Percentiles rank a stretch among this genome's conserved stretches.
Conservation (phyloP, 2,888 invertebrate genomes). For the Tigriopus californicus region DNA sequence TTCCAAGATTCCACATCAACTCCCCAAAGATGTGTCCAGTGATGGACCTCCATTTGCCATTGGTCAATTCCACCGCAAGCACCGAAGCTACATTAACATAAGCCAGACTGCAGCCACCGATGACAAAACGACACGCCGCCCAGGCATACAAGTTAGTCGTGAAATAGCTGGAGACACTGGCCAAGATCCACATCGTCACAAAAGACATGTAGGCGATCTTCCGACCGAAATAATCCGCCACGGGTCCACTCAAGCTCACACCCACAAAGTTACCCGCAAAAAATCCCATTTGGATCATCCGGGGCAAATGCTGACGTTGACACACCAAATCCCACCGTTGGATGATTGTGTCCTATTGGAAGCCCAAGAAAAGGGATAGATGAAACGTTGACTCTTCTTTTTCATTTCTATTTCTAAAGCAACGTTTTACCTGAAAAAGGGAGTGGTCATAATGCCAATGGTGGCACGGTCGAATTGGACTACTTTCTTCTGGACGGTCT, state of each 20-base stretch:
- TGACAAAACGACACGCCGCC: not conserved
- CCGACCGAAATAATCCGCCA: not conserved
- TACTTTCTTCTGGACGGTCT: not conserved
- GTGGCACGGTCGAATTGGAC: not conserved
- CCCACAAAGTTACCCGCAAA: not conserved
- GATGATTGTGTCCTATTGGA: not conserved
- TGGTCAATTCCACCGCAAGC: not conserved
- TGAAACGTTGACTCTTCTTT: too few relatives aligned
- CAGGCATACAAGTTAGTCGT: not conserved
- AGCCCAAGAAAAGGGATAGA: too few relatives aligned
- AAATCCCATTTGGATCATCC: not conserved
- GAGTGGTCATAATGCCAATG: not conserved
- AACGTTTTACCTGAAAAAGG: not conserved
- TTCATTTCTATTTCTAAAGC: too few relatives aligned
- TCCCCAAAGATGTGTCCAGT: not conserved
- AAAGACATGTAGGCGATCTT: not conserved
- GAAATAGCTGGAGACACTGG: not conserved
- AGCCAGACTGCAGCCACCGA: not conserved
- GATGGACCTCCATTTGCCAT: conserved; percentile 5
- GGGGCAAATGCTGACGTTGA: not conserved
- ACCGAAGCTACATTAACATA: not conserved
- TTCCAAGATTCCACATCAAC: not conserved
- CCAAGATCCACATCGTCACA: not conserved
- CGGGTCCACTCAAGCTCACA: not conserved
- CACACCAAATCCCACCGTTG: not conserved